Percentiles rank a stretch among this genome's conserved stretches.
These are phyloP conservation scores for Labeo catla DNA, from an alignment of 2,113 vertebrate genomes.

Conservation along the genomic window DNA sequence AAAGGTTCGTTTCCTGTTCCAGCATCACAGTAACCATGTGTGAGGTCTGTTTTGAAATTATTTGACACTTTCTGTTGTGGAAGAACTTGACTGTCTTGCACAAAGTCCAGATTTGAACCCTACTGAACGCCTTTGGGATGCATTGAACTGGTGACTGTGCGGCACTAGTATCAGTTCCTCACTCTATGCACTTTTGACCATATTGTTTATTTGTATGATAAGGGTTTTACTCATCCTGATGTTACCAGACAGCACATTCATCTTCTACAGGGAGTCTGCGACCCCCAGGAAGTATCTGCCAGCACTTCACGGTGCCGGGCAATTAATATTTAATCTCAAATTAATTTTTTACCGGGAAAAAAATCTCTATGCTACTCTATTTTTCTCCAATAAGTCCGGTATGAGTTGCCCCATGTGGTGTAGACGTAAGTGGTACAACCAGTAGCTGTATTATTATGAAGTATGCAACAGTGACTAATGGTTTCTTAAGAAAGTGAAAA, in stretches of 20 bases:
- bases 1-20: background rate
- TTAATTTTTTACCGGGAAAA: background rate
- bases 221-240: background rate
- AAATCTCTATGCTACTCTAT: background rate
- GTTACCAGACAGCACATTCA: background rate
- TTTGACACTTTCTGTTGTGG: background rate
- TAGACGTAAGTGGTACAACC: constrained; percentile 59
- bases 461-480: constrained; percentile 82
- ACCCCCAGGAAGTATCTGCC: background rate
- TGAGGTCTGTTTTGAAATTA: background rate
- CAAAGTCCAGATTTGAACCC: background rate
- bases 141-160: background rate
- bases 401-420: constrained; percentile 16
- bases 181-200: background rate
- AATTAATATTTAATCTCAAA: background rate
- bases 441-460: constrained; percentile 71
- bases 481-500: constrained; percentile 83
- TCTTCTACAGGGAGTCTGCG: background rate
- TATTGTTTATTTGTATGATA: background rate
- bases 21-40: background rate
- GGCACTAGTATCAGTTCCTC: background rate
- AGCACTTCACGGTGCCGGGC: background rate
- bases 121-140: background rate
- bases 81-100: background rate
- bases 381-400: background rate